Evolutionary conservation across 2,113 vertebrate species (phyloP).

Genomic region (Semnornis frantzii): DNA sequence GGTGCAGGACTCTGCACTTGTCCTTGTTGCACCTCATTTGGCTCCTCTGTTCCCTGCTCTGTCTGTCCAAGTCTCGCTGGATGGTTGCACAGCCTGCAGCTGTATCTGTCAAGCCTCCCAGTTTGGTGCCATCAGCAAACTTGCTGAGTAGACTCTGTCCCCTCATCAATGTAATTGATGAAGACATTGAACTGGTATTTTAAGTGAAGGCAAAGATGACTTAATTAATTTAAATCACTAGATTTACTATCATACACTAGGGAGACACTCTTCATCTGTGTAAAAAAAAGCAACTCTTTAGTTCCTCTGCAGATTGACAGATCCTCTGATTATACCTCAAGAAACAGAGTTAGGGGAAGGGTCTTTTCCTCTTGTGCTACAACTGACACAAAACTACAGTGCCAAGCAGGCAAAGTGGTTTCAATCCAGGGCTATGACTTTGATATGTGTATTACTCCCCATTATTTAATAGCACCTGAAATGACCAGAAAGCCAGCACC

Average conservation of each 20-base stretch:
- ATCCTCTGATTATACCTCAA: not conserved
- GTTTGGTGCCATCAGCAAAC: too few species aligned
- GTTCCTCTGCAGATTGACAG: not conserved
- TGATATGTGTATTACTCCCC: not conserved
- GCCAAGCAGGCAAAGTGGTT: not conserved
- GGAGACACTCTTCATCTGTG: not conserved
- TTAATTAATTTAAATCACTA: not conserved
- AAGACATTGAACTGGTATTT: not conserved
- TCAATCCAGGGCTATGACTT: not conserved
- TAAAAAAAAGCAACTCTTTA: not conserved
- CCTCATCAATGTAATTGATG: too few species aligned
- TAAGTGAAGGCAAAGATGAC: not conserved
- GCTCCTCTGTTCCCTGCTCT: too few species aligned
- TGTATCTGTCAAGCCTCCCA: too few species aligned
- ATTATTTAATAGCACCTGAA: not conserved
- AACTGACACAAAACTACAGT: not conserved
- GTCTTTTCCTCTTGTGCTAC: not conserved
- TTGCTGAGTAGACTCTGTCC: too few species aligned
- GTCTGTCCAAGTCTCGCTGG: too few species aligned
- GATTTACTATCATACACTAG: not conserved
- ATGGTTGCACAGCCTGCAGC: too few species aligned
- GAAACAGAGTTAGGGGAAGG: not conserved
- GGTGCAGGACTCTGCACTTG: too few species aligned
- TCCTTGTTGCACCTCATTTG: too few species aligned
- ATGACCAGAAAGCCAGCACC: not conserved